Base-by-base conservation (phyloP, 2,888 invertebrate genomes). In the Cataglyphis altisquamis region DNA sequence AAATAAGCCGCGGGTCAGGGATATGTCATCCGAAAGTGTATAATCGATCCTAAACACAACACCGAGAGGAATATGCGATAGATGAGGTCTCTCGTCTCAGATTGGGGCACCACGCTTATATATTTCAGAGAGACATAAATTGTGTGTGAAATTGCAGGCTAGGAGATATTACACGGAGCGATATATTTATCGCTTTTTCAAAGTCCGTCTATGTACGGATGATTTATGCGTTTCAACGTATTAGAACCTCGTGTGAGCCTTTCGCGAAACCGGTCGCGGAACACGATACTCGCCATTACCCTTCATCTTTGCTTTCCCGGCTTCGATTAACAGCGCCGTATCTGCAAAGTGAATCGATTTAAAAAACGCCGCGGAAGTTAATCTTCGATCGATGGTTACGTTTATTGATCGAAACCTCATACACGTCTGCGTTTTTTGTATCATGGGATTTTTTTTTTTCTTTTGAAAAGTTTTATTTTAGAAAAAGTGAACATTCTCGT, bases 181-280 rank as follows among this genome's bases (percentile, higher is more conserved):
- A 73, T 85, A 74, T 83, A 80, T 83, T 85, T 83, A 85, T 78
- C 72, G 85, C 83, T 73, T 68, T 68, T 78, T 72, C 83, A 73
- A 32, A 78, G 73, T 80, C 82, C 68, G 64, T 73, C 78, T 70
- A 52, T 62, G 66, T 39, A 57, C 78, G 18, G 25, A 48, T 85
- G 78, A 85, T 85, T 85, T 85, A 83, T 84, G 74, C 80, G 81
- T 64, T 84, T 84, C 81, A 73, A 52, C 83, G 68, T 73, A 85
- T 83, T 85, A 80, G 83, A 83, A 83, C 63, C 82, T 45, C 68
- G 55, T 55, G 64, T 48, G 67, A 68, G 73, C 82, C 63, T 73
- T 74, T 82, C 73, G 57, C 48, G 84, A 84, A 84, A 84, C 82
- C 84, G 82, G 84, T 82, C 75, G 82, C 62, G 60, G 45, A 70